Evolutionary conservation across 2,888 invertebrate species (phyloP), one percentile per base, ranked within the genome.

Genomic region (Cosmopolites sordidus): DNA sequence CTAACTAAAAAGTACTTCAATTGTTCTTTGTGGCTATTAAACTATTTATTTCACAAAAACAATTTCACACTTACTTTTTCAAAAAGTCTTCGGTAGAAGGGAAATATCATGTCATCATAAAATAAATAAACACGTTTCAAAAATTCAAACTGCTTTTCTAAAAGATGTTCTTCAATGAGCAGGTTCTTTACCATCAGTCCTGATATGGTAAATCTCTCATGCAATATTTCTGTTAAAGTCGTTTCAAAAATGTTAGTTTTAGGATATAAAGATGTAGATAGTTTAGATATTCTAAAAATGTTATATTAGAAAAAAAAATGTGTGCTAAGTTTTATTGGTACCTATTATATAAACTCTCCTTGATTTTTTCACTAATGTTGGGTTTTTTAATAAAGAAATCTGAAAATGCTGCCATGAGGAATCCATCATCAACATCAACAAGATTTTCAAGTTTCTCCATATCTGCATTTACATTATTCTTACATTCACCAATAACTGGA

Each of bases 391-490:
- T 55, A 27, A 77, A 68, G 60, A 72, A 76, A 11, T 68, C 64
- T 49, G 74, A 70, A 50, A 78, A 76, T 16, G 77, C 78, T 59
- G 73, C 71, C 64, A 75, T 72, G 17, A 78, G 59, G 63, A 79
- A 78, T 1, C 70, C 69, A 58, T 73, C 68, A 2, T 63, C 58
- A 0, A 65, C 66, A 54, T 73, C 71, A 2, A 72, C 66, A 16
- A 69, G 60, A 58, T 70, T 68, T 43, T 70, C 71, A 16, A 71
- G 56, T 52, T 64, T 65, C 51, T 71, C 69, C 66, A 70, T 66
- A 51, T 72, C 69, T 1, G 66, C 66, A 5, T 61, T 59, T 27
- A 63, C 5, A 8, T 37, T 37, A n/a, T n/a, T 12, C 5, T 12
- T 37, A 12, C 47, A 39, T 1, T 2, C n/a, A 16, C 56, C 54